Evolutionary conservation across 2,888 invertebrate genomes (phyloP), one percentile per base, ranked within the genome.

Genomic region (Noctuana brunneofusca): DNA sequence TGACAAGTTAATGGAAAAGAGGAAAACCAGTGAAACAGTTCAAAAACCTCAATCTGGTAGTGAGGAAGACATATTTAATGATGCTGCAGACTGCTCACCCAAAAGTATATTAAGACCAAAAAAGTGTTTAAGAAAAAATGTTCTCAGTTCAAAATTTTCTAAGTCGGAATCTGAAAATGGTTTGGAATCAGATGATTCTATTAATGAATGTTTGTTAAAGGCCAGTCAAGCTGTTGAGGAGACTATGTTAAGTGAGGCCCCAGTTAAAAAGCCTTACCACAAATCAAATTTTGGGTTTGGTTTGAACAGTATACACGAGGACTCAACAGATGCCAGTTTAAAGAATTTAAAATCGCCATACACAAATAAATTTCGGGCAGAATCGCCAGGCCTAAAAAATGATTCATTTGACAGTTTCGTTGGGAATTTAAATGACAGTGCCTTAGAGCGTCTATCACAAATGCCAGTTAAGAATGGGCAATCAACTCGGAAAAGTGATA

Each of bases 151-250:
- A 16, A 88, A 88, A 68, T 88, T 90, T 75, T 69, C 73, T 5
- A 86, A 86, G 69, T 75, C 82, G 4, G 91, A 91, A 27, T 66
- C 74, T 0, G 91, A 91, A 50, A 74, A 79, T 52, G 88, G 85
- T 8, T 70, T 91, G 52, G 92, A 92, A 72, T 92, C 90, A 8
- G 92, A 92, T 68, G 92, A 92, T 72, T 92, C 92, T 22, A 88
- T 92, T 82, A 92, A 92, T 78, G 92, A 92, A 70, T 89, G 84
- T 70, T 75, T 92, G 38, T 72, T 92, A 20, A 87, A 86, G 76
- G 91, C 89, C 9, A 92, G 89, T 72, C 92, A 92, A 73, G 79
- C 87, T 43, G 86, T 89, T 4, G 92, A 92, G 75, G 90, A 92
- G 24, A 84, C 85, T 54, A 75, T 89, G 35, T 66, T 81, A 11